phyloP scores from a whole-genome alignment of 2,888 invertebrate genomes.

The Deroplatys truncata region DNA sequence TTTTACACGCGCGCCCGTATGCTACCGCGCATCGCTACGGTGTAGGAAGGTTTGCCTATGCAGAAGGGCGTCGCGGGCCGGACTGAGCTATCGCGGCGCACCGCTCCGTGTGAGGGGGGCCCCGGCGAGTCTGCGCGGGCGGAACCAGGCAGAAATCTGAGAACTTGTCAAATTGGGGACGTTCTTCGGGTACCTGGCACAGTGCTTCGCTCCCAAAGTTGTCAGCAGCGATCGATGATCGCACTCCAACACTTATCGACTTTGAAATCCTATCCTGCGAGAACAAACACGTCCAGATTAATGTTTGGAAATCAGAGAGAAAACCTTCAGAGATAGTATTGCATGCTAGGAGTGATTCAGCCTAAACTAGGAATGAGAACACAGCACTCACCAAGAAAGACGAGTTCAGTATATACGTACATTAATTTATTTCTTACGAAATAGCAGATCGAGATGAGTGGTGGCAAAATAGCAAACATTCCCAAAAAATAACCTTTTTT shows the following conservation, averaged over 20 bases:
- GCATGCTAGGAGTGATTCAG: neutral
- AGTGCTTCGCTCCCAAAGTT: neutral
- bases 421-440: too few relatives aligned
- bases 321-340: neutral
- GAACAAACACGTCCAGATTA: neutral
- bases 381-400: too few relatives aligned
- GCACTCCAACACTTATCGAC: neutral
- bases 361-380: too few relatives aligned
- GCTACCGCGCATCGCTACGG: neutral
- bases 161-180: neutral
- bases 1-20: neutral
- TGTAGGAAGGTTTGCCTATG: conserved; percentile 7
- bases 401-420: too few relatives aligned
- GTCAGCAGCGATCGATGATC: neutral
- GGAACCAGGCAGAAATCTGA: neutral
- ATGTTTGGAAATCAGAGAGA: neutral
- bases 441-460: too few relatives aligned
- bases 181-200: neutral
- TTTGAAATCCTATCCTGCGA: neutral
- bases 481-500: too few relatives aligned
- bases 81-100: neutral
- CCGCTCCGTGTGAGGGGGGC: too few relatives aligned
- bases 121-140: neutral
- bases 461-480: too few relatives aligned
- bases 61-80: neutral